Evolutionary conservation across 2,888 invertebrate species (phyloP).

Genomic region (Alsophila aescularia): DNA sequence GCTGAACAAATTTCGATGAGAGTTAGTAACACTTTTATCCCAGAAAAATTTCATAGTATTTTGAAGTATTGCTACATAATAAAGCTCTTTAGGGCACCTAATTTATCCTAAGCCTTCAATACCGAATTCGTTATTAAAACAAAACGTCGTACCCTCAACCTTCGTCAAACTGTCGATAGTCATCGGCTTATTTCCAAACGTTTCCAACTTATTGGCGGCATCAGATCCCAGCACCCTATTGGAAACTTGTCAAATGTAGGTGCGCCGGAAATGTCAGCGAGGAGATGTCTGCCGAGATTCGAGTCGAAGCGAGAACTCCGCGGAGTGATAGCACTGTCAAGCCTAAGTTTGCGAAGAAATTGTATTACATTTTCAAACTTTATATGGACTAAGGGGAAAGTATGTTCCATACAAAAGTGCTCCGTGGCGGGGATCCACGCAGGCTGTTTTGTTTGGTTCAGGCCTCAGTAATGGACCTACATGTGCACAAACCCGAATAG

Average conservation of each 20-base stretch:
- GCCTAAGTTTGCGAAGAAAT: not conserved
- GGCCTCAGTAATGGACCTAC: no score
- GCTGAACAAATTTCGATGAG: no score
- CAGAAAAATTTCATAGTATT: no score
- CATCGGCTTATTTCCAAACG: constrained; percentile 22
- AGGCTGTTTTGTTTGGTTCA: no score
- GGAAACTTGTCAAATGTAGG: constrained; percentile 30
- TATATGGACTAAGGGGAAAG: not conserved
- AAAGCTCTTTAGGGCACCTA: constrained; percentile 1
- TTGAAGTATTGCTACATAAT: not conserved
- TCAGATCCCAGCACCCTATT: constrained; percentile 30
- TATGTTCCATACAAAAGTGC: no score
- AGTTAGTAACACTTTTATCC: no score
- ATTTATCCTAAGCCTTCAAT: constrained; percentile 5
- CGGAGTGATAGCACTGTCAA: constrained; percentile 5
- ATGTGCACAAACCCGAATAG: no score
- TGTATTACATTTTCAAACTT: constrained; percentile 4
- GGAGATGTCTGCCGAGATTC: constrained; percentile 3
- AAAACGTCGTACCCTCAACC: constrained; percentile 20
- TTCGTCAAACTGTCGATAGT: constrained; percentile 24
- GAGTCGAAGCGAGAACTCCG: constrained; percentile 9
- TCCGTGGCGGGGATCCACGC: no score
- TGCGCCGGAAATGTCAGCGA: constrained; percentile 20
- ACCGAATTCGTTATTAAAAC: constrained; percentile 23
- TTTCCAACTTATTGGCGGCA: constrained; percentile 23